Evolutionary conservation across 2,113 vertebrate species (phyloP).

Genomic region (Brienomyrus longianalis): DNA sequence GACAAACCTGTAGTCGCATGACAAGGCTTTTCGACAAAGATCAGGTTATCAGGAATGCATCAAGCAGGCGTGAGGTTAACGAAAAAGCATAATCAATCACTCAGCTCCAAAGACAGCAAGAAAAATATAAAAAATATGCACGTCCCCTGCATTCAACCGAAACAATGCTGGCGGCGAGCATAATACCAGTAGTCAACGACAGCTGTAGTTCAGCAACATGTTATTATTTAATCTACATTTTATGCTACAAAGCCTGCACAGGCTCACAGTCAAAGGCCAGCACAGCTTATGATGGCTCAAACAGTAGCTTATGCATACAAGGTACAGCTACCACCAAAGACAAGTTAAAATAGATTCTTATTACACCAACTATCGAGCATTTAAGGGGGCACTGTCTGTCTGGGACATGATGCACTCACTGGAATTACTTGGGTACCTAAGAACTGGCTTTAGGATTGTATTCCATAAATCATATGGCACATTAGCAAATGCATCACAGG

Average conservation of each 20-base stretch:
- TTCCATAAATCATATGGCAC: neutral
- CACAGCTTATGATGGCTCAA: neutral
- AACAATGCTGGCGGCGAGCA: neutral
- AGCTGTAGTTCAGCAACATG: neutral
- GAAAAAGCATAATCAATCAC: neutral
- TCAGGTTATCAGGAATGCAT: neutral
- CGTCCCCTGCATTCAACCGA: neutral
- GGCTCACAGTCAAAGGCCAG: neutral
- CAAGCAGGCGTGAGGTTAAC: neutral
- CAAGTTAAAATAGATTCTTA: neutral
- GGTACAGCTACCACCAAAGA: neutral
- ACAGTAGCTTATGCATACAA: neutral
- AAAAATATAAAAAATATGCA: neutral
- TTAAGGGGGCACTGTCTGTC: neutral
- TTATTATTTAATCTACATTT: neutral
- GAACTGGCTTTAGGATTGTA: neutral
- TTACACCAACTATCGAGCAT: neutral
- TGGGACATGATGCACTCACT: neutral
- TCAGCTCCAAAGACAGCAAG: neutral
- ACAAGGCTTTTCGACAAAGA: neutral
- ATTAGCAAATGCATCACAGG: neutral
- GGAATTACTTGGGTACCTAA: neutral
- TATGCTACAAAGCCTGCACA: neutral
- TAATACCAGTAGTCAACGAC: neutral
- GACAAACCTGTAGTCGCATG: neutral